These are phyloP conservation scores for Oscheius myriophilus DNA, from an alignment of 2,888 invertebrate species.

Conservation along the genomic window DNA sequence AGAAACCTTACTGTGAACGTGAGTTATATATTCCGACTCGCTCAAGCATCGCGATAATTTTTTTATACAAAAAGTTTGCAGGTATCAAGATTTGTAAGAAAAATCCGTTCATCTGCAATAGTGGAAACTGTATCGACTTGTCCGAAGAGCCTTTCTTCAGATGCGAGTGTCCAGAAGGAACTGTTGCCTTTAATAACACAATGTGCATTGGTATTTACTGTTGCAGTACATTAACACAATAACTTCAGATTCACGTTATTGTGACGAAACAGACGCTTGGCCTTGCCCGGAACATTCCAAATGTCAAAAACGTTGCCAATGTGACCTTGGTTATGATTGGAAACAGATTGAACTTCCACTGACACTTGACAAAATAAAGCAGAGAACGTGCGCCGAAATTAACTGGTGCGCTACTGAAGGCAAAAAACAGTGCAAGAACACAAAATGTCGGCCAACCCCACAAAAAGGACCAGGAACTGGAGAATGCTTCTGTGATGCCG, in stretches of 20 bases:
- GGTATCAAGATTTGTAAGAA: slow-evolving; percentile 17
- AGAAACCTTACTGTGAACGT: slow-evolving; percentile 9
- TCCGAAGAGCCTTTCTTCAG: slow-evolving; percentile 6
- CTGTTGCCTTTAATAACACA: slow-evolving; percentile 18
- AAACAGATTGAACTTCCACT: slow-evolving; percentile 13
- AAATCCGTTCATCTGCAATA: slow-evolving; percentile 12
- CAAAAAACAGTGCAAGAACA: background rate
- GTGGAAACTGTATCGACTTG: slow-evolving; percentile 21
- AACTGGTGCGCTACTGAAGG: slow-evolving; percentile 24
- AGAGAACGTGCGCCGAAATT: slow-evolving; percentile 19
- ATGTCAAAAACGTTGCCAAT: slow-evolving; percentile 12
- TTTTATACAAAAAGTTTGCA: background rate
- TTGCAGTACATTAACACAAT: background rate
- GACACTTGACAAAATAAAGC: background rate
- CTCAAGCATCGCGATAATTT: no score
- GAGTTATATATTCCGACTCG: no score
- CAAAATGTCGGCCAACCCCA: slow-evolving; percentile 7
- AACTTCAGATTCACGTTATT: slow-evolving; percentile 26
- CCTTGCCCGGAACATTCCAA: slow-evolving; percentile 22
- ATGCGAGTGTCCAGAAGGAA: slow-evolving; percentile 14
- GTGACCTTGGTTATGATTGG: slow-evolving; percentile 24
- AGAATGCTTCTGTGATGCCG: slow-evolving; percentile 29
- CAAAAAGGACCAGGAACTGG: slow-evolving; percentile 17
- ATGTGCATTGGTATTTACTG: slow-evolving; percentile 32
- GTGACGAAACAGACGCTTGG: slow-evolving; percentile 7